Evolutionary conservation across 2,113 vertebrate genomes (phyloP).

Genomic region (Triplophysa dalaica): DNA sequence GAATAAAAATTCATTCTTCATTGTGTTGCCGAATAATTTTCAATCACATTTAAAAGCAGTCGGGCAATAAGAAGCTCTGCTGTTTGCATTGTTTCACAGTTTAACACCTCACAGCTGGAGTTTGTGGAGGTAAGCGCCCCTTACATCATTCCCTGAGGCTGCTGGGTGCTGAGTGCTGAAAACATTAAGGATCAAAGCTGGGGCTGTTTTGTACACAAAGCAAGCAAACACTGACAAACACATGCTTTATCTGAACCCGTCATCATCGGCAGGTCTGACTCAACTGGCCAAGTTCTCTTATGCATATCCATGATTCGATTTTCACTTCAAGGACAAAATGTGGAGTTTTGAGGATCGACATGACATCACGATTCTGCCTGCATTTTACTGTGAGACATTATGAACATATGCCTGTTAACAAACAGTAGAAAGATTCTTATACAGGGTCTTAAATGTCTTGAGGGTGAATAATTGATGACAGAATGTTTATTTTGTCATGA

Average conservation of each 20-base stretch:
- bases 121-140: slow-evolving; percentile 1
- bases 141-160: slow-evolving; percentile 13
- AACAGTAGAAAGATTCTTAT: too few species aligned
- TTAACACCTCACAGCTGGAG: slow-evolving; percentile 30
- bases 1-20: too few species aligned
- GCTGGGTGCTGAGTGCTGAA: slow-evolving; percentile 13
- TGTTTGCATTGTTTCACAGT: slow-evolving; percentile 1
- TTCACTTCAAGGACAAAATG: too few species aligned
- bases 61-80: neutral
- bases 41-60: neutral
- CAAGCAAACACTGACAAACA: slow-evolving; percentile 33
- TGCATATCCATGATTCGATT: neutral
- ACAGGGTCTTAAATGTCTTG: too few species aligned
- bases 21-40: neutral
- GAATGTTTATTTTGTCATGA: too few species aligned
- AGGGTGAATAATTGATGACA: too few species aligned
- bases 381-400: too few species aligned
- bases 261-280: neutral
- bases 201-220: slow-evolving; percentile 38
- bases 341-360: too few species aligned
- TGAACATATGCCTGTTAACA: too few species aligned
- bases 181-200: slow-evolving; percentile 38
- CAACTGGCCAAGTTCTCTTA: neutral
- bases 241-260: slow-evolving; percentile 14
- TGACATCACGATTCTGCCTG: too few species aligned